These are phyloP conservation scores for Paralvinella palmiformis DNA, from an alignment of 1,140 invertebrate genomes.

Conservation along the genomic window DNA sequence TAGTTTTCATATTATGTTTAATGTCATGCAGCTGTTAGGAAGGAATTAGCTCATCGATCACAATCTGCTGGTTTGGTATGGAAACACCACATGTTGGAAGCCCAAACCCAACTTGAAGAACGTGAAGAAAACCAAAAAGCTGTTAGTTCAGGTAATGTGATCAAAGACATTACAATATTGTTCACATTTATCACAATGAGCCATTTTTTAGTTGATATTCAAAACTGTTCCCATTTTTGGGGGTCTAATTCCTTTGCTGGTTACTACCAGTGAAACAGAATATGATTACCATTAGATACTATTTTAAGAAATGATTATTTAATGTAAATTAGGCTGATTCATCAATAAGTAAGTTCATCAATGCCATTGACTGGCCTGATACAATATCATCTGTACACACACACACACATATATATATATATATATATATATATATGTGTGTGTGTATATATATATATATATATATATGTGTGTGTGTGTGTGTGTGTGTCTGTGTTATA, in stretches of 20 bases:
- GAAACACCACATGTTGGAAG: conserved; percentile 27
- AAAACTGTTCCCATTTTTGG: neutral
- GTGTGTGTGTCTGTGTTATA: too few relatives aligned
- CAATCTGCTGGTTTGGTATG: conserved; percentile 29
- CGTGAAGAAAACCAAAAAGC: conserved; percentile 30
- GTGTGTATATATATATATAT: neutral
- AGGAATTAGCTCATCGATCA: conserved; percentile 32
- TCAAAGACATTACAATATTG: neutral
- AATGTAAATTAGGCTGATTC: too few relatives aligned
- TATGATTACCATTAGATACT: neutral
- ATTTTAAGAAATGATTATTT: too few relatives aligned
- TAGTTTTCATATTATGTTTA: neutral
- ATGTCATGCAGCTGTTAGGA: conserved; percentile 33
- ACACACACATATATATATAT: too few relatives aligned
- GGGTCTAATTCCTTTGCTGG: too few relatives aligned
- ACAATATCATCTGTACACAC: too few relatives aligned
- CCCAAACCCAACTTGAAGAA: conserved; percentile 30
- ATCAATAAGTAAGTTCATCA: too few relatives aligned
- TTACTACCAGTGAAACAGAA: neutral
- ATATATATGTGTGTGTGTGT: neutral
- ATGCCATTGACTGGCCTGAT: too few relatives aligned
- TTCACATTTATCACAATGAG: neutral
- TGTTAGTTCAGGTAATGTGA: conserved; percentile 34
- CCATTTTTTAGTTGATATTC: neutral
- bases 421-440: neutral